Base-by-base conservation (phyloP, 2,113 vertebrate genomes). In the Desmodus rotundus region DNA sequence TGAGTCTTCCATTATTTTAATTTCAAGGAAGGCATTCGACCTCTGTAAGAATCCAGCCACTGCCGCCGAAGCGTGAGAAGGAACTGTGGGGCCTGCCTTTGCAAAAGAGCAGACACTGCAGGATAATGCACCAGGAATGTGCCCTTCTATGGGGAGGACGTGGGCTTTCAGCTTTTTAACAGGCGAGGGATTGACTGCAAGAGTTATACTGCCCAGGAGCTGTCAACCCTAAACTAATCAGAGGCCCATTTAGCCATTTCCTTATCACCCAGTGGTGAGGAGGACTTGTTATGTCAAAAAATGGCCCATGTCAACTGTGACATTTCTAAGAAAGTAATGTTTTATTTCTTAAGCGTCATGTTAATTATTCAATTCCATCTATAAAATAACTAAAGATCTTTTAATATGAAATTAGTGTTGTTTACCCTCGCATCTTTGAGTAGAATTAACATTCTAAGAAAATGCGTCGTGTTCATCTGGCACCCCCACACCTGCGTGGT, bases 1-100 rank as follows among this genome's bases (percentile, higher is more conserved):
- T 45, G n/a, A 54, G 47, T 70, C 87, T 96, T 56, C 96, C 86
- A 81, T 89, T 93, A 97, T 87, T 96, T 96, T 94, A 94, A 94
- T 94, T 95, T 82, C 89, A 86, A 91, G 86, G 19, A 87, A 58
- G 77, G 54, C 86, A 89, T 93, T 92, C 86, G 84, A 89, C 54
- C 0, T 2, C 76, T 70, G 36, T 31, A 86, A 82, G 70, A 92
- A 33, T 91, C 85, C 93, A 86, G 72, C 86, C 52, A 52, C 33
- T 43, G 61, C 26, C 45, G 52, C 78, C 2, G 38, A 87, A 70
- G 70, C 1, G 1, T 17, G 36, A 73, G 74, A 47, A n/a, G 16
- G 4, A 3, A 26, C 4, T 3, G 45, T 7, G 50, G 61, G 38
- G 15, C 36, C 58, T 1, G 2, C 61, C 24, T 76, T 73, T 20